phyloP scores from a whole-genome alignment of 2,888 invertebrate species.

The Crematogaster levior region DNA sequence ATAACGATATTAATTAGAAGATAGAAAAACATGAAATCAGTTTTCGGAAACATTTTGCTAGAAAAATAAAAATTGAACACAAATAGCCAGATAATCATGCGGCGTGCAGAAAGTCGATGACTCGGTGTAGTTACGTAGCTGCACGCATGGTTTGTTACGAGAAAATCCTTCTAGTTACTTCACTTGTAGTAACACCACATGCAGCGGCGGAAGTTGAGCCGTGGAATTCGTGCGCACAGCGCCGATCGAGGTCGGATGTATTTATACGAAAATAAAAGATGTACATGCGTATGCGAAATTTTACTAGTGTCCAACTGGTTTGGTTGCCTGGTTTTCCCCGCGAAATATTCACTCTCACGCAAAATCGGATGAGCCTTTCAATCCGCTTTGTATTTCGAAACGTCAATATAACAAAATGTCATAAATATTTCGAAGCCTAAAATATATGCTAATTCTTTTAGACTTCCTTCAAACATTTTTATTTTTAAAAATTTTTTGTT shows the following conservation, averaged over 20 bases:
- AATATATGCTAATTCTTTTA: not conserved
- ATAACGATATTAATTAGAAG: not conserved
- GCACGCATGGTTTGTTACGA: conserved; percentile 46
- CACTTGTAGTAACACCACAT: conserved; percentile 19
- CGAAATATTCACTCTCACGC: conserved; percentile 62
- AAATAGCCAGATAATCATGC: conserved; percentile 16
- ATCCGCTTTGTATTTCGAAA: conserved; percentile 1
- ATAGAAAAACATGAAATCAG: not conserved
- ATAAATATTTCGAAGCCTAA: not conserved
- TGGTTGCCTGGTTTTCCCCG: conserved; percentile 72
- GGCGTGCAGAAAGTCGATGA: conserved; percentile 19
- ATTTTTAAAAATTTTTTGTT: not conserved
- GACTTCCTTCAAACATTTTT: not conserved
- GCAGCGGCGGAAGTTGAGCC: conserved; percentile 63
- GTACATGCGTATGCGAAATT: conserved; percentile 54
- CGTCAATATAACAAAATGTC: not conserved
- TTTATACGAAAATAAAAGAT: conserved; percentile 72
- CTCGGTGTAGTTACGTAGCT: conserved; percentile 12
- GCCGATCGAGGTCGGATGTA: conserved; percentile 65
- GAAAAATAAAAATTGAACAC: not conserved
- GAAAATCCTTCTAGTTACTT: conserved; percentile 44
- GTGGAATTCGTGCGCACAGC: conserved; percentile 64
- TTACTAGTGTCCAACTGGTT: conserved; percentile 60
- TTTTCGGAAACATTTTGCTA: not conserved
- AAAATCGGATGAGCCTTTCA: conserved; percentile 40